phyloP scores from a whole-genome alignment of 2,888 invertebrate species.

The Coecobrya sp. region DNA sequence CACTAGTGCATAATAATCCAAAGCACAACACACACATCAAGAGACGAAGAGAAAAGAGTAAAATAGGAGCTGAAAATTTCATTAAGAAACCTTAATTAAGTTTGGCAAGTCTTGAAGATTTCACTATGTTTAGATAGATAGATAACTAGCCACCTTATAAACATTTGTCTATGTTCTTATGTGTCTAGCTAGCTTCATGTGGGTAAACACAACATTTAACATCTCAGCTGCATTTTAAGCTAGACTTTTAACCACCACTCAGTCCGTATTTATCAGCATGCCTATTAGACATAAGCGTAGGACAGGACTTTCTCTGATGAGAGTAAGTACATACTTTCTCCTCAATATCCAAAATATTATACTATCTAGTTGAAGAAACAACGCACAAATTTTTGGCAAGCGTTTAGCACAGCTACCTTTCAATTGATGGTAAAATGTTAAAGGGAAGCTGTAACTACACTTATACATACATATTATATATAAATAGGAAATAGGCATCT shows the following conservation, averaged over 20 bases:
- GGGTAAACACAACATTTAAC: constrained; percentile 49
- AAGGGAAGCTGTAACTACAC: constrained; percentile 9
- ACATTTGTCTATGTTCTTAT: neutral
- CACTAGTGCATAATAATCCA: neutral
- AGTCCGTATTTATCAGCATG: neutral
- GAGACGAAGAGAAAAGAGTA: constrained; percentile 24
- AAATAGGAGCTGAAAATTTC: constrained; percentile 78
- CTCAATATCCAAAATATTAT: neutral
- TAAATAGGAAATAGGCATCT: no score
- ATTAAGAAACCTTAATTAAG: constrained; percentile 80
- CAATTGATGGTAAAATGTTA: constrained; percentile 45
- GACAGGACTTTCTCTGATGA: neutral
- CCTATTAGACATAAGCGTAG: neutral
- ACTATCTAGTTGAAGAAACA: neutral
- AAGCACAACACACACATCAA: neutral
- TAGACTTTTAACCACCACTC: neutral
- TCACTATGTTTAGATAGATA: constrained; percentile 42
- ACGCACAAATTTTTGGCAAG: constrained; percentile 7
- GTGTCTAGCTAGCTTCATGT: neutral
- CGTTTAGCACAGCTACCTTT: constrained; percentile 10
- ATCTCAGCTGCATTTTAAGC: constrained; percentile 19
- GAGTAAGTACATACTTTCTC: neutral
- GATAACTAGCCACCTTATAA: neutral
- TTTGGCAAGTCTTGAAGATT: constrained; percentile 78
- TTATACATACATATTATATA: no score